Evolutionary conservation across 2,888 invertebrate species (phyloP), one percentile per base, ranked within the genome.

Genomic region (Plagiodera versicolora): DNA sequence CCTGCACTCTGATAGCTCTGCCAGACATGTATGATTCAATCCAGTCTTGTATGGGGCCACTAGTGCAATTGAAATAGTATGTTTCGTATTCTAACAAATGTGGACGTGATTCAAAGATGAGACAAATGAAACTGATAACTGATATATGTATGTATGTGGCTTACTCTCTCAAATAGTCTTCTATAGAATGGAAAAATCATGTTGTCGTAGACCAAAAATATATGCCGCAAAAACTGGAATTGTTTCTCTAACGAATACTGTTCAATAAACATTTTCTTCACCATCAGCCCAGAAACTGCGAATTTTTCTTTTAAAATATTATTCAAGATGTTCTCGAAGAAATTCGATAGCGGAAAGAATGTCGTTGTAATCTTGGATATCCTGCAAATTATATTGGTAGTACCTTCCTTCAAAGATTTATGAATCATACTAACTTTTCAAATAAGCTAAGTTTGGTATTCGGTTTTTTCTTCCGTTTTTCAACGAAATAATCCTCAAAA

Each of bases 401-500:
- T 24, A n/a, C 6, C 6, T 24, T 24, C 24, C 3, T 6, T 5
- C 8, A 17, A 28, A 19, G 32, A 9, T n/a, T 32, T 11, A 48
- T 18, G 20, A 30, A 47, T 46, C 18, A 16, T 46, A 61, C 58
- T 60, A 66, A 74, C 74, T 66, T 75, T 51, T 74, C 67, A 55
- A 68, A 74, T 35, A 77, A 65, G 19, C 66, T 68, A 8, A 45
- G n/a, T 44, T 64, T 46, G 4, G 59, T 44, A 5, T n/a, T 14
- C 45, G 58, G 49, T 8, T 11, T 16, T 6, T 60, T 58, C 18
- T 65, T 58, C 0, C 63, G 53, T 50, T 71, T 67, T 54, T 70
- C 64, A 20, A 69, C 62, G 30, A 82, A 75, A 67, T 79, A 82
- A 11, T 75, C 72, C 57, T 80, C 77, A 58, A 83, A 81, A 19